Evolutionary conservation across 2,888 invertebrate species (phyloP).

Genomic region (Coelinius sp.): DNA sequence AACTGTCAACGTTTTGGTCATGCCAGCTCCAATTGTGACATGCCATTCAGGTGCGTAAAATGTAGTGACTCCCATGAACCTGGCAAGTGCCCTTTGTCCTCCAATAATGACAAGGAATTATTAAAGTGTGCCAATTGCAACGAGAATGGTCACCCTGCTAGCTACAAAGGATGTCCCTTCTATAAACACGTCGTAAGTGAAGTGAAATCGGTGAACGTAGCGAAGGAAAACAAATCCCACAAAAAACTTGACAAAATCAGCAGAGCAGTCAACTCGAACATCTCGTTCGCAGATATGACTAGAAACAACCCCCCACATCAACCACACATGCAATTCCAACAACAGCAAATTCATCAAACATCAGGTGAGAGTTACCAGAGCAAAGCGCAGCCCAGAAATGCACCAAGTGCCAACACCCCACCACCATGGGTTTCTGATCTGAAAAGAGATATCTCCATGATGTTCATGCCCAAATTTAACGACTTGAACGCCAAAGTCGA

Average conservation of each 20-base stretch:
- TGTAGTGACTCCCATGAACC: neutral
- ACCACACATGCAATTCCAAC: neutral
- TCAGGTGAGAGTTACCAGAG: neutral
- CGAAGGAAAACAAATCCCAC: too few relatives aligned
- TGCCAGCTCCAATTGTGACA: constrained; percentile 15
- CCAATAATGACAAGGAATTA: too few relatives aligned
- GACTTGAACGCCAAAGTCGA: neutral
- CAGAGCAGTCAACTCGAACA: neutral
- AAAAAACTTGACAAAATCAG: neutral
- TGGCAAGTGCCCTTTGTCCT: too few relatives aligned
- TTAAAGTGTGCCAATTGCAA: neutral
- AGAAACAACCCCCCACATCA: neutral
- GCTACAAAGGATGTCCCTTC: too few relatives aligned
- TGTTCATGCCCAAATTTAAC: neutral
- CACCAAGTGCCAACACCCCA: neutral
- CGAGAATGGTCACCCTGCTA: too few relatives aligned
- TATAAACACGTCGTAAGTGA: too few relatives aligned
- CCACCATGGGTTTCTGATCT: neutral
- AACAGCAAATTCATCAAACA: neutral
- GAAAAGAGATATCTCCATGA: neutral
- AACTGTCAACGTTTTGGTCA: constrained; percentile 16
- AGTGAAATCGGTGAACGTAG: too few relatives aligned
- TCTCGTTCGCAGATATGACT: neutral
- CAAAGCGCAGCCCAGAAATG: neutral
- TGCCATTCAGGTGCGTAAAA: constrained; percentile 1